Base-by-base conservation (phyloP, 2,888 invertebrate genomes). In the Phalera bucephala region DNA sequence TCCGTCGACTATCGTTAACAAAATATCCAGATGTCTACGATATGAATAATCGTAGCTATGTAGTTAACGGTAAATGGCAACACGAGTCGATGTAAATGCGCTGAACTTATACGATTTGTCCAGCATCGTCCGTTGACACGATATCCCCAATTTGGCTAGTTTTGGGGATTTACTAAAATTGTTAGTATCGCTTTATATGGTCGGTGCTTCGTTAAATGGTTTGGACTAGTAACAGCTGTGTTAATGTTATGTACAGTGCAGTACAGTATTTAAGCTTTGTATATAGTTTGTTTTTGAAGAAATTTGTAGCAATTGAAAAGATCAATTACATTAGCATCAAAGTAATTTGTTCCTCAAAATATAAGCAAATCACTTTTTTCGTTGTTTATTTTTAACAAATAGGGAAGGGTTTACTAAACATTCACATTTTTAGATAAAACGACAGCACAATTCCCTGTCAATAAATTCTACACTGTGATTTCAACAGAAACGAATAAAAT, bases 121-220 rank as follows among this genome's bases (percentile, higher is more conserved):
- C 43, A 45, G 46, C 45, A 43, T 46, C 39, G 49, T 52, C 41
- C 45, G 19, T 32, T 35, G 36, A 40, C 36, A 39, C 36, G 36
- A 37, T 36, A 40, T 45, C 36, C 36, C 34, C 33, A 52, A 57
- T 60, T 57, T 55, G 58, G 55, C 55, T 47, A 39, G 46, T 60
- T 50, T 43, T 12, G 57, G 54, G 39, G 43, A 54, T 60, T 54
- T 46, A 47, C 48, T 44, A 45, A 54, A 56, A 45, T 54, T 46
- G 57, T 54, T 44, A 40, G 42, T 33, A 48, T 22, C 30, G 29
- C 23, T 44, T 45, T 49, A 39, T 49, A 49, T 50, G 38, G 43
- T 43, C 37, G 42, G 44, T 52, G 52, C 38, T 39, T 33, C 33
- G 27, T 19, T 38, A 42, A 52, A 52, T 56, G 43, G 52, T 39